phyloP scores from a whole-genome alignment of 1,140 invertebrate species.

The Asobara japonica region DNA sequence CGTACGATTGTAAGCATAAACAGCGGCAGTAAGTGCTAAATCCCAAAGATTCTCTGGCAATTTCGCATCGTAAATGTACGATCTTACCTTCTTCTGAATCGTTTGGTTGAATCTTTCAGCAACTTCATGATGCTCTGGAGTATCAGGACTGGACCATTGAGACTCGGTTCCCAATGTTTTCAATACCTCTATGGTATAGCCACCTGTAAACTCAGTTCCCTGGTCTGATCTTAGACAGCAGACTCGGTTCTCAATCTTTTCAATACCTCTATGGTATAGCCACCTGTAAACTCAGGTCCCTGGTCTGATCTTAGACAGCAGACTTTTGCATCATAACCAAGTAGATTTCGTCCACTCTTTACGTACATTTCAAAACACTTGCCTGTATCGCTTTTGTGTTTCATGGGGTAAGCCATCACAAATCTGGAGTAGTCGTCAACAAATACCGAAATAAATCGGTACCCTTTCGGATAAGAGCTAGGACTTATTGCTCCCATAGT shows the following conservation, averaged over 20 bases:
- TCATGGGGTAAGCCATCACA: conserved; percentile 32
- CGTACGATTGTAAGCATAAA: conserved; percentile 6
- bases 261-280: background rate
- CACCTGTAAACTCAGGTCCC: conserved; percentile 7
- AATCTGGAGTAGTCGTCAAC: conserved; percentile 35
- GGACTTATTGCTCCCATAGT: conserved; percentile 32
- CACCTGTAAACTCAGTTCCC: conserved; percentile 10
- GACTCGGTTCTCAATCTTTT: too few relatives aligned
- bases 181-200: background rate
- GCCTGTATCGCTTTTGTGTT: conserved; percentile 33
- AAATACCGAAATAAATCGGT: conserved; percentile 35
- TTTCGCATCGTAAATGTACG: background rate
- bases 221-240: conserved; percentile 23
- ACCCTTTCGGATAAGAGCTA: background rate
- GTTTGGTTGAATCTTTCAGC: conserved; percentile 6
- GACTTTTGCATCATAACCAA: conserved; percentile 34
- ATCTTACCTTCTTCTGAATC: conserved; percentile 7
- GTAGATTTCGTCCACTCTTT: conserved; percentile 26
- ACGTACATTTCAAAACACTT: conserved; percentile 30
- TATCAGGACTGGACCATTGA: background rate
- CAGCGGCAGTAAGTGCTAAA: background rate
- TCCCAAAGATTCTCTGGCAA: conserved; percentile 6
- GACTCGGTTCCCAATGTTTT: background rate
- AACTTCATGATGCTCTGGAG: background rate
- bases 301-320: conserved; percentile 21